phyloP scores from a whole-genome alignment of 2,113 vertebrate species.

The Neodontobutis hainanensis region DNA sequence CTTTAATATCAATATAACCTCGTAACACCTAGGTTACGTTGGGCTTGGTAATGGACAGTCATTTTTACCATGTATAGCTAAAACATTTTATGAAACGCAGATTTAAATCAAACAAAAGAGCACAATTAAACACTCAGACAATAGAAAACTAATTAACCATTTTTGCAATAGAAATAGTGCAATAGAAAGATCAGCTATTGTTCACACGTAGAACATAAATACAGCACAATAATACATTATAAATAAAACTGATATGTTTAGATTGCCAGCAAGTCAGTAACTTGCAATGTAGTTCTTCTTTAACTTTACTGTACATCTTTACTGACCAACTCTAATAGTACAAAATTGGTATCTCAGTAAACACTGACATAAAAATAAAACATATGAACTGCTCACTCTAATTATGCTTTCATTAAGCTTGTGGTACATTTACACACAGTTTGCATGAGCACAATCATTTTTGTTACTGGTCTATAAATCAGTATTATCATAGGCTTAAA shows the following conservation, averaged over 20 bases:
- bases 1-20: slow-evolving; percentile 9
- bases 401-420: neutral
- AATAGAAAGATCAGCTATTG: no score
- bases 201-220: no score
- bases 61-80: no score
- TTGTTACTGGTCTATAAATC: slow-evolving; percentile 14
- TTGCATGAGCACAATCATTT: slow-evolving; percentile 20
- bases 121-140: no score
- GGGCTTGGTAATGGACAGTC: slow-evolving; percentile 7
- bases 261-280: slow-evolving; percentile 7
- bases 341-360: neutral
- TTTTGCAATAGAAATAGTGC: no score
- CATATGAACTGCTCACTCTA: neutral
- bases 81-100: no score
- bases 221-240: no score
- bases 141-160: no score
- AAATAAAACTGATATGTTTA: neutral
- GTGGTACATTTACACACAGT: slow-evolving; percentile 32
- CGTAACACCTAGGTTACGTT: slow-evolving; percentile 1
- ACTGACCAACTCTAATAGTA: neutral
- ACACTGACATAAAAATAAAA: neutral
- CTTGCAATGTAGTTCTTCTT: slow-evolving; percentile 6
- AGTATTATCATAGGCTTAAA: slow-evolving; percentile 8
- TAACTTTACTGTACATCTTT: neutral
- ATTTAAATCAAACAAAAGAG: no score